phyloP scores from a whole-genome alignment of 2,113 vertebrate genomes.

The Bubo blakistoni region DNA sequence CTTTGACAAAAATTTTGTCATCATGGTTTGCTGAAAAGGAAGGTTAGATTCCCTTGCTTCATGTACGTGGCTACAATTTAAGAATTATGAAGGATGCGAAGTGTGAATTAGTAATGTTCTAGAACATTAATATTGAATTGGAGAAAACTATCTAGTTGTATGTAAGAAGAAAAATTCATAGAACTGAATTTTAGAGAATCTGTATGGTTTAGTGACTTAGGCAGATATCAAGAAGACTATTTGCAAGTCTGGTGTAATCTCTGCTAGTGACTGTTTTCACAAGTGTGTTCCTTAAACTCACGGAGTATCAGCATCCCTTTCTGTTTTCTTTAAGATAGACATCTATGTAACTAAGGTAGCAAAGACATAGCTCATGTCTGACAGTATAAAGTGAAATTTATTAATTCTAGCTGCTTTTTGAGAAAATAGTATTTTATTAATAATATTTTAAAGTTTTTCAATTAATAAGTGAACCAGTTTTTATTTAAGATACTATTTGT shows the following conservation, averaged over 20 bases:
- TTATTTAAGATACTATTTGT: neutral
- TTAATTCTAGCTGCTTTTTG: neutral
- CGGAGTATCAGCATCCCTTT: neutral
- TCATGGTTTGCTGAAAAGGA: neutral
- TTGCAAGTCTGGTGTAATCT: neutral
- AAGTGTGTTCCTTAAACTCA: neutral
- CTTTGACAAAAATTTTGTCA: neutral
- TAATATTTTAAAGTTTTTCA: neutral
- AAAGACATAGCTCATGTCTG: neutral
- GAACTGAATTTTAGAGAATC: neutral
- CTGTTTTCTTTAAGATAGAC: neutral
- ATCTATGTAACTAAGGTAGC: neutral
- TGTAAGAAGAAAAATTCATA: neutral
- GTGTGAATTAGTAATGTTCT: neutral
- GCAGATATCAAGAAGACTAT: neutral
- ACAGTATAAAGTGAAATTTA: neutral
- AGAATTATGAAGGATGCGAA: neutral
- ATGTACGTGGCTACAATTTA: neutral
- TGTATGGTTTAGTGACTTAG: neutral
- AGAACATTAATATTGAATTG: neutral
- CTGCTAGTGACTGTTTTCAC: neutral
- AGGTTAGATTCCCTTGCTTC: neutral
- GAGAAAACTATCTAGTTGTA: neutral
- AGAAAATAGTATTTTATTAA: neutral
- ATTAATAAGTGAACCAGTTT: neutral